Conservation (phyloP, 2,888 invertebrate species). For the Buathra laborator region DNA sequence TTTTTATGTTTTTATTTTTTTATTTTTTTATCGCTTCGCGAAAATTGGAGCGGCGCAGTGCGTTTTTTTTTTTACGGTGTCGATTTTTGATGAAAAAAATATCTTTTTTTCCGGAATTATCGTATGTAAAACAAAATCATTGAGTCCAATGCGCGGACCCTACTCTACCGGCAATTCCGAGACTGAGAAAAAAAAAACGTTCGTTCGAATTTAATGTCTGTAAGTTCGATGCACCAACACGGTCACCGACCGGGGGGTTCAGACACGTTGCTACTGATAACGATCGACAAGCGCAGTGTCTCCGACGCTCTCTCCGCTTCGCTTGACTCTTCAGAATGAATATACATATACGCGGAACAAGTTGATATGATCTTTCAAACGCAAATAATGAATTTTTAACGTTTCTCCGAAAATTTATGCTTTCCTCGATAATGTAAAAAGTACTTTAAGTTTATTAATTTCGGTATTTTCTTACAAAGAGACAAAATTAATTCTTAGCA, state of each 20-base stretch:
- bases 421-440: too few relatives aligned
- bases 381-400: not conserved
- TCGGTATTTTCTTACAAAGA: too few relatives aligned
- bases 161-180: not conserved
- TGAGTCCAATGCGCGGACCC: not conserved
- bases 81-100: not conserved
- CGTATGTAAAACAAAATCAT: not conserved
- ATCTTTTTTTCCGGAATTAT: not conserved
- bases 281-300: constrained; percentile 53
- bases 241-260: constrained; percentile 65
- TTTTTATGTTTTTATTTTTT: too few relatives aligned
- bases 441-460: too few relatives aligned
- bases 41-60: too few relatives aligned
- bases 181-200: not conserved
- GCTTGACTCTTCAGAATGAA: constrained; percentile 5
- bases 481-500: too few relatives aligned
- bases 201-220: constrained; percentile 46
- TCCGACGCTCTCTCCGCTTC: constrained; percentile 13
- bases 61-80: not conserved
- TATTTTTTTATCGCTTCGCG: too few relatives aligned
- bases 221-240: constrained; percentile 64
- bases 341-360: not conserved
- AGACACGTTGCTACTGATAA: constrained; percentile 56
- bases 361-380: not conserved
- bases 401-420: not conserved